Percentiles rank a stretch among this genome's conserved stretches.
Evolutionary conservation across 1,140 invertebrate genomes (phyloP).

Genomic region (Latrodectus geometricus): DNA sequence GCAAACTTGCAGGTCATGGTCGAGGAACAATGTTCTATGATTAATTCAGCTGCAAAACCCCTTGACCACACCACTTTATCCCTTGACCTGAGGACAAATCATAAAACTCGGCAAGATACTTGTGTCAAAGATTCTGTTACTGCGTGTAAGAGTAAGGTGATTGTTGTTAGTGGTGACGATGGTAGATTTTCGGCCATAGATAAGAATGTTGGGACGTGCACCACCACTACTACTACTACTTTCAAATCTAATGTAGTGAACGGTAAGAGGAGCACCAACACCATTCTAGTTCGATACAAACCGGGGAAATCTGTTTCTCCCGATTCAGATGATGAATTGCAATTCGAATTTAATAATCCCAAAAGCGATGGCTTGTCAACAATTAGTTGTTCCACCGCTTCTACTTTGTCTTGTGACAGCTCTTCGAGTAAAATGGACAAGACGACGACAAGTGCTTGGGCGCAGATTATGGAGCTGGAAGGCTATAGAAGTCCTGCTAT

Average conservation of each 20-base stretch:
- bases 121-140: constrained; percentile 5
- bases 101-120: neutral
- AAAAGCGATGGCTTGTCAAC: neutral
- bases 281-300: constrained; percentile 49
- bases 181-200: neutral
- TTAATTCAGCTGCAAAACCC: constrained; percentile 21
- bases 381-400: constrained; percentile 1
- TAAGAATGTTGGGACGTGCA: constrained; percentile 8
- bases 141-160: constrained; percentile 16
- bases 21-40: constrained; percentile 44
- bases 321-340: constrained; percentile 17
- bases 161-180: constrained; percentile 46
- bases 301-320: constrained; percentile 3
- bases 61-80: constrained; percentile 5
- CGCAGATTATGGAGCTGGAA: constrained; percentile 57
- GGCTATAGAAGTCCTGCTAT: constrained; percentile 54
- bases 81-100: constrained; percentile 2
- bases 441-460: constrained; percentile 50
- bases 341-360: constrained; percentile 3
- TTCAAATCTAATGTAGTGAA: constrained; percentile 47
- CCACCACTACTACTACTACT: constrained; percentile 38
- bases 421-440: constrained; percentile 36
- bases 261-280: constrained; percentile 48
- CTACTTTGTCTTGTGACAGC: constrained; percentile 14
- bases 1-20: constrained; percentile 52